These are phyloP conservation scores for Drosophila persimilis DNA, from an alignment of 1,140 invertebrate species.

Conservation along the genomic window DNA sequence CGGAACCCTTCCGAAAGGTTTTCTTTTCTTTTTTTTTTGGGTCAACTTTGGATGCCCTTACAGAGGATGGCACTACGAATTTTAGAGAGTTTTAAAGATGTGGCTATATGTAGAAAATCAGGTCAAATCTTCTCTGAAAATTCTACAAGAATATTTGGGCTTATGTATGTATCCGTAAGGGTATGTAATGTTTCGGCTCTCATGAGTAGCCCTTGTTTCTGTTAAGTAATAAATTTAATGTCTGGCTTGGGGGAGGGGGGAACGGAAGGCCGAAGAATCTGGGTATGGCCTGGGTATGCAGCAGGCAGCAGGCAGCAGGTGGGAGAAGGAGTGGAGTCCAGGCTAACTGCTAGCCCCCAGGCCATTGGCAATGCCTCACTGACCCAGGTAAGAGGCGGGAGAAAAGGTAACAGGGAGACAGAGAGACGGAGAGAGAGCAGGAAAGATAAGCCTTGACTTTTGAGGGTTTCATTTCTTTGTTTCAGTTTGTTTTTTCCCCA, in stretches of 20 bases:
- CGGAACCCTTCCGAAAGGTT: neutral
- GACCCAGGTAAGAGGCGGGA: conserved; percentile 22
- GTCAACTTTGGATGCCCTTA: conserved; percentile 15
- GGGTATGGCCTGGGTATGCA: neutral
- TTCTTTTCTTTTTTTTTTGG: conserved; percentile 36
- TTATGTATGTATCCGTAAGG: too few relatives aligned
- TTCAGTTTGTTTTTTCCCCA: too few relatives aligned
- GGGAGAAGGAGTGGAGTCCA: conserved; percentile 7
- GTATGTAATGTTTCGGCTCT: neutral
- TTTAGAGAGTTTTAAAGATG: too few relatives aligned
- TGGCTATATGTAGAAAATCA: too few relatives aligned
- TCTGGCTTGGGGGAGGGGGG: conserved; percentile 19
- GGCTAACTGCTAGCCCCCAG: conserved; percentile 37
- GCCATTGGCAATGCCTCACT: conserved; percentile 43
- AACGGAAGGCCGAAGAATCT: too few relatives aligned
- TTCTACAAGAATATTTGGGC: too few relatives aligned
- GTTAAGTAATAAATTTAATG: conserved; percentile 73
- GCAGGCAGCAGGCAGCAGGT: neutral
- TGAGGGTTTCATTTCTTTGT: too few relatives aligned
- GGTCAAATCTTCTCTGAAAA: too few relatives aligned
- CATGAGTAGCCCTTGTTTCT: neutral
- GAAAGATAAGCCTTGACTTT: neutral
- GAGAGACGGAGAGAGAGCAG: neutral
- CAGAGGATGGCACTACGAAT: too few relatives aligned
- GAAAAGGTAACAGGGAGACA: neutral